Percentiles rank a stretch among this genome's conserved stretches.
Evolutionary conservation across 2,113 vertebrate genomes (phyloP).

Genomic region (Stictonetta naevosa): DNA sequence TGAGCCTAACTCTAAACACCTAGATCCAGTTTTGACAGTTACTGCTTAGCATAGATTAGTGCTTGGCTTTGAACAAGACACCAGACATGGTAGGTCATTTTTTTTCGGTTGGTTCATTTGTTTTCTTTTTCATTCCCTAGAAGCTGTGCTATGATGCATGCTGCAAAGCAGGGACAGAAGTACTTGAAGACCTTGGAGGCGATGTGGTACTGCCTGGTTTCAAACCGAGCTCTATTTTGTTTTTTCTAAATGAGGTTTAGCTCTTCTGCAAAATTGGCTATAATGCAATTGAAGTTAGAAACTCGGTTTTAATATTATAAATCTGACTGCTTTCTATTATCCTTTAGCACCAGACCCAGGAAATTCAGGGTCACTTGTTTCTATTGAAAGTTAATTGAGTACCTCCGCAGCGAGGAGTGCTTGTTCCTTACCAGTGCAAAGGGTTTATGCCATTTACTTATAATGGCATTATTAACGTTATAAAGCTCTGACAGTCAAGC

Average conservation of each 20-base stretch:
- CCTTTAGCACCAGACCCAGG: background rate
- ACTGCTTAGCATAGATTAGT: background rate
- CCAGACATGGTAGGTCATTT: fast-evolving
- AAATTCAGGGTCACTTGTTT: background rate
- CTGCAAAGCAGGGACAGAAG: background rate
- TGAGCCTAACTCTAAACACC: background rate
- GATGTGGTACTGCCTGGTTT: background rate
- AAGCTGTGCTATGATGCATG: background rate
- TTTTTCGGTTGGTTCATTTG: background rate
- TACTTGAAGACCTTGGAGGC: background rate
- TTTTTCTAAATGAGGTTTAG: background rate
- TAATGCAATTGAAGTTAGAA: background rate
- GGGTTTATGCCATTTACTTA: background rate
- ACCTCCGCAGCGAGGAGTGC: background rate
- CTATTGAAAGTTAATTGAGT: background rate
- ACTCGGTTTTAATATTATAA: background rate
- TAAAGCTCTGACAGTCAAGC: background rate
- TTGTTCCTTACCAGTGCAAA: background rate
- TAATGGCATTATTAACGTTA: background rate
- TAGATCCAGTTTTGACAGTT: background rate
- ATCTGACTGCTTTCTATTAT: background rate
- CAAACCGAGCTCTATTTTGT: background rate
- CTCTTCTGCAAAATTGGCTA: background rate
- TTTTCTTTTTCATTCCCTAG: background rate
- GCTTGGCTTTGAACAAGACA: background rate